These are phyloP conservation scores for Tenebrio molitor DNA, from an alignment of 1,140 invertebrate genomes.

Conservation along the genomic window DNA sequence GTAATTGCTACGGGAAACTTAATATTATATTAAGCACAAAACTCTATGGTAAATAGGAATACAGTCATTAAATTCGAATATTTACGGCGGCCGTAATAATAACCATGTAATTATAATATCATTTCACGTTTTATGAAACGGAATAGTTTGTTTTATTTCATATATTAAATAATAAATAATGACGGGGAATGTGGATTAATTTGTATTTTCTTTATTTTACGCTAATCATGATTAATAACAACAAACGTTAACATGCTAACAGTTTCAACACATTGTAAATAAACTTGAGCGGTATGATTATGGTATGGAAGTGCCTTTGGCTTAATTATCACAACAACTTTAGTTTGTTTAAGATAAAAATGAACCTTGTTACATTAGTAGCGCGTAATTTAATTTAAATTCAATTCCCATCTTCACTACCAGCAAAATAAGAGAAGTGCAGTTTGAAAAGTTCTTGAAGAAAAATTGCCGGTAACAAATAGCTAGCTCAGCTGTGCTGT, in stretches of 20 bases:
- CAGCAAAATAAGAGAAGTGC: constrained; percentile 14
- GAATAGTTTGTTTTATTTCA: constrained; percentile 6
- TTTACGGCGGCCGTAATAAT: constrained; percentile 26
- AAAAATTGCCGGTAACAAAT: constrained; percentile 20
- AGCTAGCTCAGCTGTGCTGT: constrained; percentile 17
- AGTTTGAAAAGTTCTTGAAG: constrained; percentile 16
- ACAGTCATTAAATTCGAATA: constrained; percentile 29
- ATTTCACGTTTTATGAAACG: constrained; percentile 27
- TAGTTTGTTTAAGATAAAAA: constrained; percentile 28
- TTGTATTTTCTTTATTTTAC: constrained; percentile 18
- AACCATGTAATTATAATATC: constrained; percentile 37
- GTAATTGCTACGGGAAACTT: constrained; percentile 21
- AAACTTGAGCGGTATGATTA: constrained; percentile 8
- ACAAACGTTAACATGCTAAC: constrained; percentile 9
- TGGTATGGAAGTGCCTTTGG: not conserved
- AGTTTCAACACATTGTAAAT: constrained; percentile 34
- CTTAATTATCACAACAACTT: constrained; percentile 9
- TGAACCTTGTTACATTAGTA: constrained; percentile 36
- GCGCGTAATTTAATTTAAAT: constrained; percentile 35
- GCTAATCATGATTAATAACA: constrained; percentile 32
- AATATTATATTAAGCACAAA: constrained; percentile 30
- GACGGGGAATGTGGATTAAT: constrained; percentile 29
- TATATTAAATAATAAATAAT: constrained; percentile 33
- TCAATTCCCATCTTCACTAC: constrained; percentile 28
- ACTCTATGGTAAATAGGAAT: constrained; percentile 30